A percentile compares a stretch with the other conserved stretches of the same genome.
Conservation (phyloP, 2,888 invertebrate species). For the Teleogryllus oceanicus region DNA sequence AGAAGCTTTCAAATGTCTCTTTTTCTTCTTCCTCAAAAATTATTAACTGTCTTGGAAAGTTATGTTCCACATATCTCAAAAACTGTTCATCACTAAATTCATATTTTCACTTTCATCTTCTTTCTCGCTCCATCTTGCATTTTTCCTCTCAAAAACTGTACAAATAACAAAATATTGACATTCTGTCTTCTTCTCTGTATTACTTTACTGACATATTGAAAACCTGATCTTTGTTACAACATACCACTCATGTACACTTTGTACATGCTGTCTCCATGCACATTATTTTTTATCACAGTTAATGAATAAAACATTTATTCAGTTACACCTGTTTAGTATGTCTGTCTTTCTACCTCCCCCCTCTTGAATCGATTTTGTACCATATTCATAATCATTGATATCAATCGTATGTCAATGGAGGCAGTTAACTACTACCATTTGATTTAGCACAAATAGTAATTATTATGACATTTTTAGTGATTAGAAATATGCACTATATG, state of each 20-base stretch:
- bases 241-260: not conserved
- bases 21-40: not conserved
- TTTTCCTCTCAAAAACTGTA: constrained; percentile 1
- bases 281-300: constrained; percentile 10
- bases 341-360: too few relatives aligned
- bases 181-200: not conserved
- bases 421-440: too few relatives aligned
- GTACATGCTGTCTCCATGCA: not conserved
- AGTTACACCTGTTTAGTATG: too few relatives aligned
- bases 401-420: too few relatives aligned
- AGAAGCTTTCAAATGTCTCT: not conserved
- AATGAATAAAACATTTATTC: constrained; percentile 6
- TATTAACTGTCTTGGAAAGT: not conserved
- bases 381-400: too few relatives aligned
- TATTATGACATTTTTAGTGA: too few relatives aligned
- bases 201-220: not conserved
- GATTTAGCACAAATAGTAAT: too few relatives aligned
- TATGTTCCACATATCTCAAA: not conserved
- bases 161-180: constrained; percentile 18
- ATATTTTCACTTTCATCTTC: not conserved
- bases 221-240: not conserved
- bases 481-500: too few relatives aligned
- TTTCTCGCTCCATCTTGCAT: not conserved
- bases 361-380: too few relatives aligned
- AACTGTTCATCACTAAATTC: not conserved